These are phyloP conservation scores for Dryoscopus gambensis DNA, from an alignment of 2,113 vertebrate species.

Conservation along the genomic window DNA sequence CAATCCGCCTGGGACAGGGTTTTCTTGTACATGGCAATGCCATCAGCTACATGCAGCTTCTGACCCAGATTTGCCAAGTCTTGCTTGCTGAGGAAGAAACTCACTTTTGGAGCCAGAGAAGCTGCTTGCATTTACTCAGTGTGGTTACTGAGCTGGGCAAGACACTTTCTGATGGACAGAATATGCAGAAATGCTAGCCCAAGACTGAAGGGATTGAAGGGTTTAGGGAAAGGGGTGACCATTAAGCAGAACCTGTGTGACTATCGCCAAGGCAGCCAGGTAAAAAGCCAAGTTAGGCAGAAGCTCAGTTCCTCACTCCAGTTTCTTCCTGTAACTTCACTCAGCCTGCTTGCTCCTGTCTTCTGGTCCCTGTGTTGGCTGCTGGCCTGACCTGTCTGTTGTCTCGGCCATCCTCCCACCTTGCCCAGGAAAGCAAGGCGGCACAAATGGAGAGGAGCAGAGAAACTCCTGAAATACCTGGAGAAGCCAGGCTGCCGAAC, in stretches of 20 bases:
- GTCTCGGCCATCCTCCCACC: not conserved
- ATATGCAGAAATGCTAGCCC: accelerated
- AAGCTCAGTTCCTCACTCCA: accelerated
- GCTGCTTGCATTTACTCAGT: not conserved
- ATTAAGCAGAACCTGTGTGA: not conserved
- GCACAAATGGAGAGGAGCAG: not conserved
- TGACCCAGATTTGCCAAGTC: not conserved
- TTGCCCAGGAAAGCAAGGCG: not conserved
- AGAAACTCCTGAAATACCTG: not conserved
- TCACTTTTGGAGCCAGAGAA: not conserved
- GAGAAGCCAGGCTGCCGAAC: not conserved
- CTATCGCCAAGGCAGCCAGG: not conserved
- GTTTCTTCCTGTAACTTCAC: not conserved
- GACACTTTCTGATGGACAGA: not conserved
- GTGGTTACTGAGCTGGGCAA: not conserved
- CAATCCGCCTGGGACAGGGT: no score
- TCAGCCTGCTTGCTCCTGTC: not conserved
- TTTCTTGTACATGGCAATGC: not conserved
- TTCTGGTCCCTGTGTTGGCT: not conserved
- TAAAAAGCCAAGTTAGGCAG: not conserved
- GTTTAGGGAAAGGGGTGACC: not conserved
- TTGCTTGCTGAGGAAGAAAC: not conserved
- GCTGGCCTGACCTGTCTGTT: not conserved
- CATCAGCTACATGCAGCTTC: not conserved
- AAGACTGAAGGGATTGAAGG: not conserved